phyloP scores from a whole-genome alignment of 2,888 invertebrate genomes.

The Lasius platythorax region DNA sequence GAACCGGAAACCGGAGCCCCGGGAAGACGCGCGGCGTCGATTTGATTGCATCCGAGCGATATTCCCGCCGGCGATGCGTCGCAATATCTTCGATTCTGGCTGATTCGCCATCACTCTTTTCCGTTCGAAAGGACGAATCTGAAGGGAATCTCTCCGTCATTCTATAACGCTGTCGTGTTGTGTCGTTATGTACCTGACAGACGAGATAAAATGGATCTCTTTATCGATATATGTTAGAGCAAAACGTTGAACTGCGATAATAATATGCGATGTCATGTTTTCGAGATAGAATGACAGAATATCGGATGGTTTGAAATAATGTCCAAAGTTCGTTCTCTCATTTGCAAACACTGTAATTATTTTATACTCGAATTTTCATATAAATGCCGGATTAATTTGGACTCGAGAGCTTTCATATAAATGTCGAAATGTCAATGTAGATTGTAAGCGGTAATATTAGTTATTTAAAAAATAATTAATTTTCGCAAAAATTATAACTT shows the following conservation, averaged over 20 bases:
- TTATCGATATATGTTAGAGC: conserved; percentile 13
- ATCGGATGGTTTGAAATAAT: conserved; percentile 1
- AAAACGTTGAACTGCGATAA: not conserved
- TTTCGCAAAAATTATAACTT: not conserved
- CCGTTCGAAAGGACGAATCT: not conserved
- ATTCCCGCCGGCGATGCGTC: conserved; percentile 32
- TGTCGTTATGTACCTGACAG: not conserved
- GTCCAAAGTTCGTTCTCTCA: not conserved
- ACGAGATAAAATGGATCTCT: not conserved
- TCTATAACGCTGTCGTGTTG: not conserved
- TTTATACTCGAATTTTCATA: conserved; percentile 5
- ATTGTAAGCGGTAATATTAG: not conserved
- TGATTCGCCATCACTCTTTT: conserved; percentile 19
- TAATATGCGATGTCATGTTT: not conserved
- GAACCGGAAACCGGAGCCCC: not conserved
- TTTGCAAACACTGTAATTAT: not conserved
- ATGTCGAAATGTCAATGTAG: not conserved
- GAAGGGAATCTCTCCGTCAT: conserved; percentile 1
- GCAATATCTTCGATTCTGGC: not conserved
- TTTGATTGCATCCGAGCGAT: conserved; percentile 34
- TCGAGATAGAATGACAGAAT: not conserved
- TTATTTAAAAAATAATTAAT: not conserved
- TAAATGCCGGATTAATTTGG: not conserved
- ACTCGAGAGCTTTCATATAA: not conserved
- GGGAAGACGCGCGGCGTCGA: not conserved